Base-by-base conservation (phyloP, 2,113 vertebrate species). In the Strix uralensis region DNA sequence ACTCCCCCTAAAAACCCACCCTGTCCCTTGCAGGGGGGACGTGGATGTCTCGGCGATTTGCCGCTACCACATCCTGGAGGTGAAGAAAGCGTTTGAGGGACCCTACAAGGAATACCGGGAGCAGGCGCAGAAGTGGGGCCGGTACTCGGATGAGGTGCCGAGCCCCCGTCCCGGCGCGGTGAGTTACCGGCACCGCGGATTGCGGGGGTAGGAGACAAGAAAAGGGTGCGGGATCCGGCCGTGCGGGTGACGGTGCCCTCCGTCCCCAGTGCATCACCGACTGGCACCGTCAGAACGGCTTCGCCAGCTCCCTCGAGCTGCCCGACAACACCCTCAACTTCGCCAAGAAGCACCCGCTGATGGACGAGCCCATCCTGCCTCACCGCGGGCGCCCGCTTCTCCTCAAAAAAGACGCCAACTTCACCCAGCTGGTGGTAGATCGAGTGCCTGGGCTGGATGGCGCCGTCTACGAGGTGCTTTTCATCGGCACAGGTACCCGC, bases 281-380 rank as follows among this genome's bases (percentile, higher is more conserved):
- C 95, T 98, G 98, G 95, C 99, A 99, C 97, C 98, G 99, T 7
- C 98, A 97, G 59, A 98, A 98, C 1, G 98, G 99, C 89, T 99
- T 98, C 40, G 98, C 97, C 98, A 99, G 98, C 88, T 99, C 99
- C 0, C 97, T 99, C 87, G 99, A 99, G 98, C 98, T 99, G 96
- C 99, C 99, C 0, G 99, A 99, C 92, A 98, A 98, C 95, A 99
- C 98, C 1, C 99, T 99, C 54, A 99, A 99, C 98, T 99, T 99
- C 20, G 99, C 99, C 96, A 99, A 99, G 98, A 99, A 99, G 96
- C 99, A 99, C 98, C 99, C 99, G 0, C 98, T 99, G 96, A 99
- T 99, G 99, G 99, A 99, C 19, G 98, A 99, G 42, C 98, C 98
- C 72, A 98, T 99, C 84, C 66, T 59, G 2, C 98, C 98, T 0